Evolutionary conservation across 2,113 vertebrate genomes (phyloP), one percentile per base, ranked within the genome.

Genomic region (Climacteris rufus): DNA sequence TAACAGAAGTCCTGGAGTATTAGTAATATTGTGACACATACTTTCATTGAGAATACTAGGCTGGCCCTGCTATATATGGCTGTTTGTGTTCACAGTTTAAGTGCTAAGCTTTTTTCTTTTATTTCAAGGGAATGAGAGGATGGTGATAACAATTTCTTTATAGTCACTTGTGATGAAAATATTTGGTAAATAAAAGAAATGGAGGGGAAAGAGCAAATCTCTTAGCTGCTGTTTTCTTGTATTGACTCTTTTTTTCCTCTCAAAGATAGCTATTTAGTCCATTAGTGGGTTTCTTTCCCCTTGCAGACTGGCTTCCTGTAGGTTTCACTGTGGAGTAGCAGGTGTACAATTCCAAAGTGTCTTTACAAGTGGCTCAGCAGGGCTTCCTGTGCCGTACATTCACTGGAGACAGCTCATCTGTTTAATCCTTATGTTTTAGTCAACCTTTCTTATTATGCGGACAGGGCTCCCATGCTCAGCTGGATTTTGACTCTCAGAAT

Each of bases 351-450:
- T 97, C 97, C 97, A 96, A 96, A 98, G 97, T 96, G 96, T 97
- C 98, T 97, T 98, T 98, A 97, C 97, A 98, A 98, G 98, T 97
- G 96, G 96, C 98, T 97, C 98, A 95, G 97, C 97, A 97, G 98
- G 98, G 95, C 93, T 91, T 95, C 95, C 95, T 93, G 85, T 96
- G 97, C 97, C 60, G 56, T 88, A 95, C 96, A 97, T 97, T 98
- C 87, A 75, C 96, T 97, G 97, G 98, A 98, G 98, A 98, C 96
- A 97, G 98, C 97, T 98, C 98, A 98, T 98, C 98, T 98, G 97
- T 98, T 98, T 98, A 98, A 98, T 98, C 98, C 98, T 97, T 98
- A 97, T 98, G 98, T 98, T 98, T 98, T 96, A 98, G 98, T 97
- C 98, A 98, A 96, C 98, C 97, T 98, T 98, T 97, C 97, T 98